Base-by-base conservation (phyloP, 2,113 vertebrate species). In the Girardinichthys multiradiatus region DNA sequence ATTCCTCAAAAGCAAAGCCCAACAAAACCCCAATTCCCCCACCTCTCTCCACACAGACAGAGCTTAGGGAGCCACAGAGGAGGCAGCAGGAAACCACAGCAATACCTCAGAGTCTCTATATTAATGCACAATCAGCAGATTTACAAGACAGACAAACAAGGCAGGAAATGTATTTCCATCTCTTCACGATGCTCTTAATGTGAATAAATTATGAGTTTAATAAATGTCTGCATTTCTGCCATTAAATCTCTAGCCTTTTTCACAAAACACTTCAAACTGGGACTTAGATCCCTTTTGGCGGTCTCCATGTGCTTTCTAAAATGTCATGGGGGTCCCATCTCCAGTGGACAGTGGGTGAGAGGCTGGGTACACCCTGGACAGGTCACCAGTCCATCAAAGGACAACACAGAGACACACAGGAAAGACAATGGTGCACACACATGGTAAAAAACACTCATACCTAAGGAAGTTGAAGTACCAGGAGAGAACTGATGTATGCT, bases 1-100 rank as follows among this genome's bases (percentile, higher is more conserved):
- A 72, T 84, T 86, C 79, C 79, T 85, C 74, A 80, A 81, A 85
- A 83, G 77, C 69, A 80, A 58, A 80, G 28, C 57, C 31, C 64
- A 57, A 62, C 68, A 57, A 31, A 59, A 2, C 69, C 57, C 24
- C 48, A 4, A 29, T 27, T 19, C 9, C 3, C 33, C 30, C 12
- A 19, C n/a, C 19, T 33, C 13, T 54, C 26, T 37, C 37, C 35
- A 4, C 29, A 31, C 30, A 4, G 17, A 26, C 45, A 70, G 68
- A 42, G 74, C 62, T 65, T 57, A 19, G 42, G 70, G 35, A 57
- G 59, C 71, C 51, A 3, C 66, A 26, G 74, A 54, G 29, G 70
- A 84, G 63, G 62, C 60, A 35, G 51, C 26, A 68, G 45, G 72
- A 82, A 66, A 71, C 59, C 72, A 80, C 73, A 59, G 68, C 65